phyloP scores from a whole-genome alignment of 1,140 invertebrate genomes.

The Bactericera cockerelli region DNA sequence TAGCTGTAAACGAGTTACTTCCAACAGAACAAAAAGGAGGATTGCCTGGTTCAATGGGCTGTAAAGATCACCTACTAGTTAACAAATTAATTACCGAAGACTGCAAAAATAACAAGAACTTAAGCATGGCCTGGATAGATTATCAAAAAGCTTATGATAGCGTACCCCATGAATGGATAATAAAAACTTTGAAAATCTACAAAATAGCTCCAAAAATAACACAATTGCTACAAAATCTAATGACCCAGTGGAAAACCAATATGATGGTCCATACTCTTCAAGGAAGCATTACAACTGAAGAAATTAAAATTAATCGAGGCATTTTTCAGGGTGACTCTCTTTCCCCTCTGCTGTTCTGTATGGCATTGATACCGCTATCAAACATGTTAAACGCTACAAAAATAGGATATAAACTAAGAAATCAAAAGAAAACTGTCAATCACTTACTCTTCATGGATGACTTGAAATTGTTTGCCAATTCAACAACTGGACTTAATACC shows the following conservation, averaged over 20 bases:
- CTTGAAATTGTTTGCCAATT: background rate
- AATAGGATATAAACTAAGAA: conserved; percentile 2
- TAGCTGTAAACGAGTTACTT: conserved; percentile 16
- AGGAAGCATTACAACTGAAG: background rate
- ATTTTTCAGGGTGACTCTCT: conserved; percentile 11
- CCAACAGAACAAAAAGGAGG: conserved; percentile 22
- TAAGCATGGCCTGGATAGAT: conserved; percentile 10
- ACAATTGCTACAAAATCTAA: background rate
- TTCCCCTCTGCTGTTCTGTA: background rate
- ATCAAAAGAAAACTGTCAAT: background rate
- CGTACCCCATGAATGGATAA: conserved; percentile 16
- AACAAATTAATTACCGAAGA: conserved; percentile 18
- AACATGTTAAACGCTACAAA: background rate
- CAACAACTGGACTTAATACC: background rate
- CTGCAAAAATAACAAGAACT: conserved; percentile 13
- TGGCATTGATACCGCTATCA: conserved; percentile 2
- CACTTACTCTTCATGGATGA: conserved; percentile 10
- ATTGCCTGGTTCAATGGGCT: conserved; percentile 15
- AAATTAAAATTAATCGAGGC: conserved; percentile 6
- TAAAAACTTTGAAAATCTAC: conserved; percentile 18
- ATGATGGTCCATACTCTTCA: background rate
- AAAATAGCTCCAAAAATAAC: conserved; percentile 7
- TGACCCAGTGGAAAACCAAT: background rate
- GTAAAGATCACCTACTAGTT: conserved; percentile 20
- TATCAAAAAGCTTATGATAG: conserved; percentile 5